These are phyloP conservation scores for Leptinotarsa peninsularis DNA, from an alignment of 2,888 invertebrate species.

Conservation along the genomic window DNA sequence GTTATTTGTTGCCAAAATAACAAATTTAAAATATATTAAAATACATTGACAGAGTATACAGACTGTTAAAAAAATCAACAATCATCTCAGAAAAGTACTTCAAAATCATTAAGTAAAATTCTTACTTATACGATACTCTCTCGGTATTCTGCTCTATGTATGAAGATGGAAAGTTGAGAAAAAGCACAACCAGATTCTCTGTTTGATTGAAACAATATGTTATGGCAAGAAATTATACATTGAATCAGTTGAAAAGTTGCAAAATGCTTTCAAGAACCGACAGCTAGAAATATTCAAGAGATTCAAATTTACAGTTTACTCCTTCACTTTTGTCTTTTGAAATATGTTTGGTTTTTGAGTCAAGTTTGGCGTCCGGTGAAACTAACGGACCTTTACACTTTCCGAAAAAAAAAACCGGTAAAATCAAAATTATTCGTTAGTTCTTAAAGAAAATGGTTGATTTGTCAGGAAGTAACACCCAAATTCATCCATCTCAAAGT, in stretches of 20 bases:
- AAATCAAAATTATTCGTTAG: too few species aligned
- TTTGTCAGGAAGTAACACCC: too few species aligned
- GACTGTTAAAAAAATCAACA: too few species aligned
- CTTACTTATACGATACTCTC: neutral
- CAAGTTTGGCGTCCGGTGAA: too few species aligned
- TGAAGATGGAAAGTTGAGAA: slow-evolving; percentile 18
- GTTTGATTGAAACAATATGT: slow-evolving; percentile 53
- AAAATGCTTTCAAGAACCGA: slow-evolving; percentile 5
- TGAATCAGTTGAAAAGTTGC: slow-evolving; percentile 31
- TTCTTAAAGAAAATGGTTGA: too few species aligned
- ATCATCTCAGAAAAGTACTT: too few species aligned
- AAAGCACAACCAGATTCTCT: slow-evolving; percentile 30
- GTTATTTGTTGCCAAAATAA: slow-evolving; percentile 55
- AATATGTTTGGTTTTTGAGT: too few species aligned
- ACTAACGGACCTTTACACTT: too few species aligned
- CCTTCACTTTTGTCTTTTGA: neutral
- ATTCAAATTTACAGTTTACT: neutral
- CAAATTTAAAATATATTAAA: slow-evolving; percentile 26
- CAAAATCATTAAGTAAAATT: neutral
- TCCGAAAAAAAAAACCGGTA: too few species aligned
- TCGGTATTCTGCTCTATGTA: neutral
- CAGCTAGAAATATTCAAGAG: slow-evolving; percentile 4
- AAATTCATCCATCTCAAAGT: too few species aligned
- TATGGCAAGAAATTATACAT: slow-evolving; percentile 60
- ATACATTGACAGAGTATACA: neutral